Evolutionary conservation across 1,140 invertebrate genomes (phyloP), one percentile per base, ranked within the genome.

Genomic region (Agrypnia vestita): DNA sequence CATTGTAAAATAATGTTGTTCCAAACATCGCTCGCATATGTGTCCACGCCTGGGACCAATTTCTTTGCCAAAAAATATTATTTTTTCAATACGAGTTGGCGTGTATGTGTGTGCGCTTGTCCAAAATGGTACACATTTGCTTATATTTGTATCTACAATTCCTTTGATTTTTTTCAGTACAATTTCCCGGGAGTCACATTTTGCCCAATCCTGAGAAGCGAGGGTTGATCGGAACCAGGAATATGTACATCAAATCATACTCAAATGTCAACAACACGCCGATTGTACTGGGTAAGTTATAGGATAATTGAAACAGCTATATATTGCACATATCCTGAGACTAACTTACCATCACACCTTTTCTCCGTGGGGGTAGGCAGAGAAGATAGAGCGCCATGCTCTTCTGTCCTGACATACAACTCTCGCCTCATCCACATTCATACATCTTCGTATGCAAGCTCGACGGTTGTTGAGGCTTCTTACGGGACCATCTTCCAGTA

Each of bases 151-250:
- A 12, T 62, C 17, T 15, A 49, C 13, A 59, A 49, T 15, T 21
- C 21, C 19, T 73, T 49, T 76, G 12, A 44, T 76, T 25, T 76
- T 25, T 77, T 61, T 72, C 15, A 81, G 80, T 78, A 47, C 80
- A 81, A 78, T 74, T 19, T 56, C 75, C 80, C 13, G 35, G 51
- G 43, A 19, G 49, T 25, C 10, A 53, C 43, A 11, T 11, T 17
- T 44, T 73, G 7, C 15, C 21, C 19, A 53, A 67, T 53, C 80
- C 80, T 12, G 76, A 81, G 67, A 74, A 78, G 19, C 56, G 17
- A 3, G 76, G 76, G 53, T 11, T 81, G 19, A 12, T 74, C n/a
- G 80, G 69, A 13, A 59, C 80, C 3, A 73, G 80, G 35, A 81
- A 78, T 46, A 25, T 74, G 0, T 78, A 78, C 56, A 64, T 81